phyloP scores from a whole-genome alignment of 2,888 invertebrate species.

The Cantharis flavilabris region DNA sequence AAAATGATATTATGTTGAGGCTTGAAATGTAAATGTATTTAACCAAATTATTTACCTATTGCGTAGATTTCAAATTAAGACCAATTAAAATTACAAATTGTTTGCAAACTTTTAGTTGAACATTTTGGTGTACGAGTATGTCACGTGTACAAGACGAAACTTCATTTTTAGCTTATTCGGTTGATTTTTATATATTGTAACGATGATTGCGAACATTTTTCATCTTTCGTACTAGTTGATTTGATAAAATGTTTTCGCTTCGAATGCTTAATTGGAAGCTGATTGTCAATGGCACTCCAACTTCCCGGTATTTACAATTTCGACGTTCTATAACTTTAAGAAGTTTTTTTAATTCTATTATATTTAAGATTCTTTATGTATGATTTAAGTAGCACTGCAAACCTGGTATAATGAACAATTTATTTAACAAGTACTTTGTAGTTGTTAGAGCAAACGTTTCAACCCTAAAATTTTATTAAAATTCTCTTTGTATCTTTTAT shows the following conservation, averaged over 20 bases:
- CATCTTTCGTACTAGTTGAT: conserved; percentile 43
- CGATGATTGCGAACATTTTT: conserved; percentile 44
- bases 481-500: too few relatives aligned
- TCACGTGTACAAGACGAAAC: conserved; percentile 41
- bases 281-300: conserved; percentile 39
- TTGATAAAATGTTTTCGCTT: conserved; percentile 43
- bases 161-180: conserved; percentile 46
- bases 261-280: conserved; percentile 46
- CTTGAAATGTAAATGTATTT: neutral
- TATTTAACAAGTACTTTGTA: neutral
- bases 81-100: neutral
- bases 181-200: conserved; percentile 47
- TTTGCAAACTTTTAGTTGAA: neutral
- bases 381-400: conserved; percentile 18
- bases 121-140: conserved; percentile 31
- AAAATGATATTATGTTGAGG: neutral
- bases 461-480: neutral
- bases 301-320: conserved; percentile 34
- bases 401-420: conserved; percentile 2
- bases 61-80: neutral
- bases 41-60: neutral
- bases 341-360: conserved; percentile 20
- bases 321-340: conserved; percentile 24
- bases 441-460: neutral
- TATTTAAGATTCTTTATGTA: conserved; percentile 8